Percentiles rank a stretch among this genome's conserved stretches.
Evolutionary conservation across 2,797 vertebrate species (phyloP).

Genomic region (Steatocranus sp.): DNA sequence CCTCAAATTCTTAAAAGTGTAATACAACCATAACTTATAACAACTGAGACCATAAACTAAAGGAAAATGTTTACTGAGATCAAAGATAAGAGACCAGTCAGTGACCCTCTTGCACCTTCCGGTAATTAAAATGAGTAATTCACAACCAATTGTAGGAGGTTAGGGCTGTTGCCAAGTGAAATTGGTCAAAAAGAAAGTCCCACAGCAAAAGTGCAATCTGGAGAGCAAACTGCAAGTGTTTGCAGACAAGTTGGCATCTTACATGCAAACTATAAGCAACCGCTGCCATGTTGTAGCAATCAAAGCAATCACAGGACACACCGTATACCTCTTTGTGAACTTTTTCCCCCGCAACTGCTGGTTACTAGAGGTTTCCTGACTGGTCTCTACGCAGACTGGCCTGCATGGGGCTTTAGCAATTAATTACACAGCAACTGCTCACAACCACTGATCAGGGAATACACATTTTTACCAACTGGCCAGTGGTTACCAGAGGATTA

Average conservation of each 20-base stretch:
- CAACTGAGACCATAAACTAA: background rate
- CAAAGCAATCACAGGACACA: background rate
- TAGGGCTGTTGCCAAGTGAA: background rate
- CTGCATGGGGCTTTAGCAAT: background rate
- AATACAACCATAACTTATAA: background rate
- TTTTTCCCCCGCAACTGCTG: background rate
- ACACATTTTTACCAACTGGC: background rate
- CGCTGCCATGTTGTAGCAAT: background rate
- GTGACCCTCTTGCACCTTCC: background rate
- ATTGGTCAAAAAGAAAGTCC: background rate
- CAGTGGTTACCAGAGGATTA: background rate
- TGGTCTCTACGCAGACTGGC: background rate
- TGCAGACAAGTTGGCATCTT: background rate
- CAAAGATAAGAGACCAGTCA: background rate
- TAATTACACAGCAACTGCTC: background rate
- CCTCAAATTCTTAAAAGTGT: background rate
- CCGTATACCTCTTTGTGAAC: background rate
- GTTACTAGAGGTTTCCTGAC: background rate
- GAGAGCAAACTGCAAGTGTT: background rate
- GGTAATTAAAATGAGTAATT: background rate
- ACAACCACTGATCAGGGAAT: background rate
- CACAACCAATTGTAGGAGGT: background rate
- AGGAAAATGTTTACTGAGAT: background rate
- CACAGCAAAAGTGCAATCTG: background rate
- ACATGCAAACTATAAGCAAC: background rate